Conservation (phyloP, 64 coral and sea anemone species). For the Stichodactyla mertensii region DNA sequence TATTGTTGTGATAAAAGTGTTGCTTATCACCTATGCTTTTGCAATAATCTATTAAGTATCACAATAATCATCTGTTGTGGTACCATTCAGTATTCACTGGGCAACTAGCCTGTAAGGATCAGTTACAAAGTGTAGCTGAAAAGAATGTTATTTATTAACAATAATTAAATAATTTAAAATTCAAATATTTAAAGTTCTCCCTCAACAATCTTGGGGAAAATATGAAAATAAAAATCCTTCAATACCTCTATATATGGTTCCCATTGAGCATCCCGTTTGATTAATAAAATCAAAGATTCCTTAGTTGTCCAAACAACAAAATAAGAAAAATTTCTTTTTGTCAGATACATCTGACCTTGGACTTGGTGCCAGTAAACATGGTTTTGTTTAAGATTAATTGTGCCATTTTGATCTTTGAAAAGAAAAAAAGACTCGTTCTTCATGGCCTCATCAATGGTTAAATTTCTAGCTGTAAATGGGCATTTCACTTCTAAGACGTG, state of each 20-base stretch:
- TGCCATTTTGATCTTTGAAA: background rate
- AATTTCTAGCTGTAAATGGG: background rate
- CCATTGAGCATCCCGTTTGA: background rate
- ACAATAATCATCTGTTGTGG: too few relatives aligned
- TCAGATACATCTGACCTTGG: background rate
- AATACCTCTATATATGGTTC: background rate
- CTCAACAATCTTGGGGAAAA: constrained; percentile 19
- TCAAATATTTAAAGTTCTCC: constrained; percentile 17
- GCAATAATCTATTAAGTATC: too few relatives aligned
- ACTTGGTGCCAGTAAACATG: background rate
- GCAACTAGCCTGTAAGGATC: too few relatives aligned
- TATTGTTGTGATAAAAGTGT: too few relatives aligned
- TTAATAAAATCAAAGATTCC: background rate
- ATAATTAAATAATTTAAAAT: too few relatives aligned
- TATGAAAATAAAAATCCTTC: background rate
- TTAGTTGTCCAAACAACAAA: background rate
- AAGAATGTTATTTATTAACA: too few relatives aligned
- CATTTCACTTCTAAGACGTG: background rate
- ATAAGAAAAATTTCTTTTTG: constrained; percentile 3
- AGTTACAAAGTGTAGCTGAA: too few relatives aligned
- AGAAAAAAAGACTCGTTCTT: background rate
- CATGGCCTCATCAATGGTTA: background rate
- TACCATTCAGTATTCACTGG: too few relatives aligned
- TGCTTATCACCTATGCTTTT: too few relatives aligned
- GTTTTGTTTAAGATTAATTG: background rate